Evolutionary conservation across 1,140 invertebrate genomes (phyloP), one percentile per base, ranked within the genome.

Genomic region (Zelostemma sp.): DNA sequence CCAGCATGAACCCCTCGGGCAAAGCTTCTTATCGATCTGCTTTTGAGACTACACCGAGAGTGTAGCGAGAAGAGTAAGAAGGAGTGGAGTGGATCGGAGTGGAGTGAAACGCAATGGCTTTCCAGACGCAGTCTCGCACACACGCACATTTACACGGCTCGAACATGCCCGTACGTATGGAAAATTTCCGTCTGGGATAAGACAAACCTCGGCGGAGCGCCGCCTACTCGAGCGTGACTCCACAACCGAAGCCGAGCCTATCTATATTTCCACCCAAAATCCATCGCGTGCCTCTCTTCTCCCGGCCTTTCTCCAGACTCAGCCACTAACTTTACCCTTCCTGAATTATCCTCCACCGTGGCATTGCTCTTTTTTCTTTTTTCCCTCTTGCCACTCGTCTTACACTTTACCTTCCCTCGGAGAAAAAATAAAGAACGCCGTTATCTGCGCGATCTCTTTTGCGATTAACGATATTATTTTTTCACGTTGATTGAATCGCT

Each of bases 141-240:
- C 40, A 19, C 6, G 9, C 33, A 35, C 33, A 35, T 35, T 35
- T 35, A 35, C 33, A 35, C 33, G 33, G 6, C n/a, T 35, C 33
- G 33, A 5, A 9, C 16, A 33, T 35, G 4, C 2, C 6, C 8
- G 57, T 28, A 31, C 21, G 21, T 16, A 45, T 33, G 15, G 28
- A 51, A 61, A 41, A 43, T 41, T 35, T 51, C 33, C 28, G 64
- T 59, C 59, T 73, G 63, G n/a, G 50, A 73, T 74, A 78, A 82
- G 74, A 83, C 76, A 79, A 75, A 80, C 68, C 70, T 79, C 76
- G 54, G 41, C 60, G 53, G 73, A 81, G 75, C 74, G 68, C 72
- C 72, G 80, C 72, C 83, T 84, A 84, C 80, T 84, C 81, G 79
- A 85, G 74, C 83, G 80, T 84, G 80, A 84, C 83, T 85, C 83